Evolutionary conservation across 1,140 invertebrate species (phyloP).

Genomic region (Grapholita molesta): DNA sequence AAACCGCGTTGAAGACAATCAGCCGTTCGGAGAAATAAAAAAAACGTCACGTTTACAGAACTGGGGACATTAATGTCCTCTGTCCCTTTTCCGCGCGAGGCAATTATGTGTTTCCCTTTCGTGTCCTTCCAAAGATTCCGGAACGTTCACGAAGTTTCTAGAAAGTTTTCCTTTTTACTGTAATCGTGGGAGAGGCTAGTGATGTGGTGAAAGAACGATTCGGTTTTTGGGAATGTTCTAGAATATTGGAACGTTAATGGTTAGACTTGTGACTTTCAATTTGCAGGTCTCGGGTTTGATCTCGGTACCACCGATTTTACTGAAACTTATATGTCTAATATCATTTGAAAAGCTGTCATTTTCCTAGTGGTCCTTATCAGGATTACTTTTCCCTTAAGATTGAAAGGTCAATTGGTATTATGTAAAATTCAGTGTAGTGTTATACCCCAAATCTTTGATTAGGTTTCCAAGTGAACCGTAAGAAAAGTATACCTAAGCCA

Average conservation of each 20-base stretch:
- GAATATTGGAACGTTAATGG: not conserved
- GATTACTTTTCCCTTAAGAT: too few relatives aligned
- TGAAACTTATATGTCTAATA: too few relatives aligned
- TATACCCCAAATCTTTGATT: too few relatives aligned
- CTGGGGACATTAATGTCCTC: not conserved
- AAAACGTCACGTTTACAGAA: slow-evolving; percentile 2
- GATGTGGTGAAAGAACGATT: not conserved
- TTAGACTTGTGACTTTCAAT: too few relatives aligned
- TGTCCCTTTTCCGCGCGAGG: not conserved
- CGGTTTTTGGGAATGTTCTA: not conserved
- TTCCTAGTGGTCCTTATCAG: too few relatives aligned
- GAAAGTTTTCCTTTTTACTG: slow-evolving; percentile 16
- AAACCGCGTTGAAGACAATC: not conserved
- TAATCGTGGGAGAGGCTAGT: not conserved
- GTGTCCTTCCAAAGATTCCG: slow-evolving; percentile 1
- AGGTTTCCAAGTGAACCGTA: too few relatives aligned
- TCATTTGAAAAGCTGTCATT: too few relatives aligned
- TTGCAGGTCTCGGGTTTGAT: too few relatives aligned
- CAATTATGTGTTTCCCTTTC: not conserved
- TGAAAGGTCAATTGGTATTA: too few relatives aligned
- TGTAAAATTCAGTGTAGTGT: too few relatives aligned
- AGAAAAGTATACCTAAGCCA: too few relatives aligned
- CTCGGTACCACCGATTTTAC: too few relatives aligned
- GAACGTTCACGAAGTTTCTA: not conserved
- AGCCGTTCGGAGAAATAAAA: not conserved